These are phyloP conservation scores for Limnephilus lunatus DNA, from an alignment of 2,888 invertebrate species.

Conservation along the genomic window DNA sequence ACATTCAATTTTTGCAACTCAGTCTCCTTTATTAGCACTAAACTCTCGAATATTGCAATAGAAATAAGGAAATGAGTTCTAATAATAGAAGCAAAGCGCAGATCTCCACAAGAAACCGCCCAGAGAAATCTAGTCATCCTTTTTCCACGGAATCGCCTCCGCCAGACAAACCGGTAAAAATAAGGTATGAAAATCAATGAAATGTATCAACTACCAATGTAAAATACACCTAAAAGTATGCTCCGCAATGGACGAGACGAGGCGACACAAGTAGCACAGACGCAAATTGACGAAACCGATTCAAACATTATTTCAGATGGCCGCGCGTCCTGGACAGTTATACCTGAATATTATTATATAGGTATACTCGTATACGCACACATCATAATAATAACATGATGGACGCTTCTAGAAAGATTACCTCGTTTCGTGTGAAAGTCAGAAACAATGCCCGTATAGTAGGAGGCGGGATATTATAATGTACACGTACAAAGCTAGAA, in stretches of 20 bases:
- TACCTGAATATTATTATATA: neutral
- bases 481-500: neutral
- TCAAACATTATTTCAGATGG: conserved; percentile 3
- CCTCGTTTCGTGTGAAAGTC: conserved; percentile 16
- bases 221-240: neutral
- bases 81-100: conserved; percentile 2
- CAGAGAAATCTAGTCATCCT: neutral
- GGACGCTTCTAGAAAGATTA: conserved; percentile 22
- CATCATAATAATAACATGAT: neutral
- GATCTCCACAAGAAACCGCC: neutral
- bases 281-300: conserved; percentile 29
- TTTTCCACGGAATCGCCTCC: neutral
- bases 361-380: neutral
- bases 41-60: neutral
- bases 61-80: neutral
- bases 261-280: neutral
- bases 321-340: neutral
- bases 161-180: conserved; percentile 26
- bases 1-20: too few species aligned
- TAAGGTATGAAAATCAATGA: conserved; percentile 44
- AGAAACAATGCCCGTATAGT: neutral
- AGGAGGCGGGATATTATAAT: neutral
- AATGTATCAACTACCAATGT: conserved; percentile 4
- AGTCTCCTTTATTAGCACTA: too few species aligned
- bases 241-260: conserved; percentile 7